Evolutionary conservation across 2,888 invertebrate genomes (phyloP), one percentile per base, ranked within the genome.

Genomic region (Sabatieria punctata): DNA sequence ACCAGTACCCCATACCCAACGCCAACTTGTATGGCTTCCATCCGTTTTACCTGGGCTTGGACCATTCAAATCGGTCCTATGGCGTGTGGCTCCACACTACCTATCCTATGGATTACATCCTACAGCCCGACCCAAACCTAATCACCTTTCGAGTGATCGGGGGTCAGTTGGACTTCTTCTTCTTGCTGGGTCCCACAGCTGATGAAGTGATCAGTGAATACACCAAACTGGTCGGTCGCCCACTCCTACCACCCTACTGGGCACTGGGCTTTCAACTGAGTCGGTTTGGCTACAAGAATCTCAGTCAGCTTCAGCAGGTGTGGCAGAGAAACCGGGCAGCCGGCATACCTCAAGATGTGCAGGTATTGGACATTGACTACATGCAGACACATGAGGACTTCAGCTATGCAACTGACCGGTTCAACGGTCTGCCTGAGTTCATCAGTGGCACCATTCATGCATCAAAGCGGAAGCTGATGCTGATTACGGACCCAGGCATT

Each of bases 321-420:
- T 58, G 68, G 11, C 48, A 57, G 19, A 55, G 67, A n/a, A 68
- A 61, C 30, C 52, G 61, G 15, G 53, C 54, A 8, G 60, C 65
- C 6, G 57, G 58, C 18, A 68, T 71, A 41, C 67, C 69, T 3
- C 82, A 65, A 52, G 67, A 67, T 51, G 63, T 78, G 0, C 81
- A 82, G 61, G 84, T 82, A 80, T 82, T 81, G 58, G 85, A 85
- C 65, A 74, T 85, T 51, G 84, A 85, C 67, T 83, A 82, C 61
- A 85, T 85, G 84, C 71, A 76, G 23, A 71, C 76, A 43, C 74
- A 74, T 49, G 81, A 82, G 63, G 82, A 82, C 64, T 85, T 85
- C 60, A 83, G 83, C 0, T 77, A 78, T 57, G 76, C 80, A 59
- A 65, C 68, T n/a, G 62, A 65, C 0, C 74, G 73, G 27, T 83